Percentiles rank a stretch among this genome's conserved stretches.
Conservation (phyloP, 35 echinoderm and acorn worm species). For the Chiridota heheva region DNA sequence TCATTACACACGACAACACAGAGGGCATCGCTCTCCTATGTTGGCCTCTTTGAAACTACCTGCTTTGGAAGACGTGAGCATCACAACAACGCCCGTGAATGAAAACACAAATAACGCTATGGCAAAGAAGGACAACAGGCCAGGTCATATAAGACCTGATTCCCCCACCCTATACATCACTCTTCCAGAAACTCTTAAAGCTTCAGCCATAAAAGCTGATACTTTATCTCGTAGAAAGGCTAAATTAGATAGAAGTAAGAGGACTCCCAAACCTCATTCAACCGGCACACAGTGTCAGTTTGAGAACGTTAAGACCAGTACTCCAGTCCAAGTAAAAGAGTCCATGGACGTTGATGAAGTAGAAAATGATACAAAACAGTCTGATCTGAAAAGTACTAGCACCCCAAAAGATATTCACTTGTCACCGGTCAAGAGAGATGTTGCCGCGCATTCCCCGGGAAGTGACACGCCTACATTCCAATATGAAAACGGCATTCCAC, state of each 20-base stretch:
- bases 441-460: slow-evolving; percentile 12
- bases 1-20: slow-evolving; percentile 10
- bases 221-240: slow-evolving; percentile 30
- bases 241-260: slow-evolving; percentile 1
- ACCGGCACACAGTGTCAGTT: too few species aligned
- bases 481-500: slow-evolving; percentile 72
- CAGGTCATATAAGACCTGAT: slow-evolving; percentile 20
- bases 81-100: slow-evolving; percentile 22
- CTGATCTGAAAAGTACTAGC: too few species aligned
- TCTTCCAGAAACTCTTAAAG: slow-evolving; percentile 27
- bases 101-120: slow-evolving; percentile 59
- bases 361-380: too few species aligned
- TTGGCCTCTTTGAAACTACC: slow-evolving; percentile 31
- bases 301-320: too few species aligned
- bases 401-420: too few species aligned
- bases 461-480: slow-evolving; percentile 27
- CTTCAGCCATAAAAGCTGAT: slow-evolving; percentile 47
- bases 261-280: slow-evolving; percentile 1
- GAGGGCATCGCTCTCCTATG: slow-evolving; percentile 34
- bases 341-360: too few species aligned
- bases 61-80: slow-evolving; percentile 28
- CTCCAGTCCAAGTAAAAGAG: too few species aligned
- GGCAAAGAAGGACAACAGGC: not conserved
- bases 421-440: slow-evolving; percentile 18
- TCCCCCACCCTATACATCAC: slow-evolving; percentile 63